phyloP scores from a whole-genome alignment of 2,113 vertebrate species.

The Poeciliopsis occidentalis region DNA sequence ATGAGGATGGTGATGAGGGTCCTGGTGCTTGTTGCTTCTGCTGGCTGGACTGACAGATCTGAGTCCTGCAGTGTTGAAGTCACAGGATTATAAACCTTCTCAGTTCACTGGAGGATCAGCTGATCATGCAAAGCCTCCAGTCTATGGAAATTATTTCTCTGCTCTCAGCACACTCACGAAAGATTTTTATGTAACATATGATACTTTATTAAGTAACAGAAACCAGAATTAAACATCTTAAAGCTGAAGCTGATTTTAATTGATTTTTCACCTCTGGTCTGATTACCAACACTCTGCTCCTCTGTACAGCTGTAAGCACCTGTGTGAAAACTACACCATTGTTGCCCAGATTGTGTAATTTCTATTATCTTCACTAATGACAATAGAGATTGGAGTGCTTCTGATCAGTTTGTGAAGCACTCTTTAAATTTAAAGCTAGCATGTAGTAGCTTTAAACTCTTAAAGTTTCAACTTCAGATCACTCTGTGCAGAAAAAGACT shows the following conservation, averaged over 20 bases:
- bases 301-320: neutral
- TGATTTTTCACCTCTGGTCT: neutral
- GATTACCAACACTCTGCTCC: neutral
- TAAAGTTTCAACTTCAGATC: neutral
- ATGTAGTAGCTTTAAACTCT: too few species aligned
- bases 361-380: neutral
- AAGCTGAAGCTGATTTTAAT: too few species aligned
- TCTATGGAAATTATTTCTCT: too few species aligned
- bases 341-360: neutral
- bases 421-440: neutral
- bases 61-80: constrained; percentile 50
- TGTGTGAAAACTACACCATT: neutral
- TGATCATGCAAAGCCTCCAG: too few species aligned
- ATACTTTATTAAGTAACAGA: too few species aligned
- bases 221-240: too few species aligned
- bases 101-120: constrained; percentile 42
- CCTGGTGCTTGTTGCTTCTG: constrained; percentile 51
- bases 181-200: too few species aligned
- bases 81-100: constrained; percentile 58
- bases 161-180: too few species aligned
- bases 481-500: neutral
- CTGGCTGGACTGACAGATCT: constrained; percentile 29
- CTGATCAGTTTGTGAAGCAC: neutral
- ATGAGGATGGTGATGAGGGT: constrained; percentile 48
- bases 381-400: neutral